Conservation (phyloP, 2,797 vertebrate species). For the Threskiornis aethiopicus region DNA sequence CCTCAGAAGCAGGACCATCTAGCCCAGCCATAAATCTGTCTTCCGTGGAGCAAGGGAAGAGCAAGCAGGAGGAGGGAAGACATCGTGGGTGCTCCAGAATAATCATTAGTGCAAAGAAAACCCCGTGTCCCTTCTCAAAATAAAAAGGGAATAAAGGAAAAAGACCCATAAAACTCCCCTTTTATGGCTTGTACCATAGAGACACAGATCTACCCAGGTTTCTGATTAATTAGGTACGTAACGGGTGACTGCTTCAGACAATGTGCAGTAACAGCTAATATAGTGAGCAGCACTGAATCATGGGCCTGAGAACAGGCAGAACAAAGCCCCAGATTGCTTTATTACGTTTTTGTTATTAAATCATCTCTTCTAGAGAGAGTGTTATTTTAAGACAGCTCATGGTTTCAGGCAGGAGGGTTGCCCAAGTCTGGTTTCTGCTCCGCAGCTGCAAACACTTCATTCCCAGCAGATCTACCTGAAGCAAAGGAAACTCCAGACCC, state of each 20-base stretch:
- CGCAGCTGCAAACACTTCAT: background rate
- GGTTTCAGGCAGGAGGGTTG: background rate
- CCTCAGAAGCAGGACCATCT: background rate
- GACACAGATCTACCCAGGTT: background rate
- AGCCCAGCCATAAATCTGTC: background rate
- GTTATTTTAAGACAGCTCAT: background rate
- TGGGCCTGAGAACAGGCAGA: background rate
- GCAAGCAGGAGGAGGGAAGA: background rate
- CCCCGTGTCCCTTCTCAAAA: background rate
- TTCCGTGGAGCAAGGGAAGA: background rate
- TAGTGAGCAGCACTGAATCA: background rate
- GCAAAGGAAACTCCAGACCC: background rate
- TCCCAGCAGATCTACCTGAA: background rate
- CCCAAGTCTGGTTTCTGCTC: background rate
- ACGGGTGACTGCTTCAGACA: background rate
- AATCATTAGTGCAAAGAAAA: background rate
- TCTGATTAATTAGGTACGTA: constrained; percentile 12
- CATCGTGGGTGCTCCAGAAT: background rate
- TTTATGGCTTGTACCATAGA: background rate
- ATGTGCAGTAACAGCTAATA: background rate
- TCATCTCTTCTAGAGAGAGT: background rate
- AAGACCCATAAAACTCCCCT: background rate
- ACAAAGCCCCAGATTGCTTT: background rate
- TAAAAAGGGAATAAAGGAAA: background rate
- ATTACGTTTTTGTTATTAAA: background rate